Percentiles rank a stretch among this genome's conserved stretches.
These are phyloP conservation scores for Sinosuthora webbiana DNA, from an alignment of 2,113 vertebrate genomes.

Conservation along the genomic window DNA sequence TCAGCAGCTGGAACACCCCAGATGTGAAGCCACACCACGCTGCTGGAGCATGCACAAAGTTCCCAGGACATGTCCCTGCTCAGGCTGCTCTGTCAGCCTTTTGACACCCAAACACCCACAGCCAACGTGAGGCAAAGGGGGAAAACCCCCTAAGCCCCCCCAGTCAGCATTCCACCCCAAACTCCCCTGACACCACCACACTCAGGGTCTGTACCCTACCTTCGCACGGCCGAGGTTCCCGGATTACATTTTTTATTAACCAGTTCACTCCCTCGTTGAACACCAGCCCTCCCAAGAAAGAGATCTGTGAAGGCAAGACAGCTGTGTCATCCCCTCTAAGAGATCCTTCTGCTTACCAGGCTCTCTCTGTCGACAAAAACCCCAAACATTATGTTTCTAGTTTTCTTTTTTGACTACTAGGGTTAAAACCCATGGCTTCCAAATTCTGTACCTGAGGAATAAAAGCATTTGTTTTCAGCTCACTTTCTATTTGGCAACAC, in stretches of 20 bases:
- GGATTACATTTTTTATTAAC: slow-evolving; percentile 92
- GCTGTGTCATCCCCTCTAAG: neutral
- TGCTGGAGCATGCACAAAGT: neutral
- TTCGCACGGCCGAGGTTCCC: slow-evolving; percentile 93
- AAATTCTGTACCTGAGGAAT: neutral
- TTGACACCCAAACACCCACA: neutral
- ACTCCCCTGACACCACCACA: neutral
- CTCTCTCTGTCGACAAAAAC: neutral
- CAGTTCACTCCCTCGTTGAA: slow-evolving; percentile 96
- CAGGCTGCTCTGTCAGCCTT: neutral
- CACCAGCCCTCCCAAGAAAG: slow-evolving; percentile 90
- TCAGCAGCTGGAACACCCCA: neutral
- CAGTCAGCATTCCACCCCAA: neutral
- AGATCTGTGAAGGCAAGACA: slow-evolving; percentile 81
- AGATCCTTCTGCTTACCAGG: neutral
- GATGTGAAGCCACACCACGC: neutral
- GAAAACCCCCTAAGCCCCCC: neutral
- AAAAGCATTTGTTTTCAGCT: neutral
- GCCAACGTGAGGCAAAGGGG: neutral
- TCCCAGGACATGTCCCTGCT: neutral
- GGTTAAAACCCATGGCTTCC: neutral
- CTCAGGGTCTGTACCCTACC: slow-evolving; percentile 67
- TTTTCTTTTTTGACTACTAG: neutral
- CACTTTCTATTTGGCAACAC: neutral
- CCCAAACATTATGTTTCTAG: neutral